phyloP scores from a whole-genome alignment of 2,888 invertebrate species.

The Sarcophaga rosellei region DNA sequence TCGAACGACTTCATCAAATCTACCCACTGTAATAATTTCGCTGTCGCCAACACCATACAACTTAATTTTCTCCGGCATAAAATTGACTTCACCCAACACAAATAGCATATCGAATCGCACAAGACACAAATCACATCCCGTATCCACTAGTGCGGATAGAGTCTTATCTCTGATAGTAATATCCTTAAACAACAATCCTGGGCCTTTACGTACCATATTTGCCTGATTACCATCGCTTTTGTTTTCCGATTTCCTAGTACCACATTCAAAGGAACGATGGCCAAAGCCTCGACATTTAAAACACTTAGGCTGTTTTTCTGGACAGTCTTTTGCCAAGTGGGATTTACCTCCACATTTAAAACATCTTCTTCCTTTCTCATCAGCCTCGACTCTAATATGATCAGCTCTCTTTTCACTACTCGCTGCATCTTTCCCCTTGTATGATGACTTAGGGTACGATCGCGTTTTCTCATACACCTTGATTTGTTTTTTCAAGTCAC shows the following conservation, averaged over 20 bases:
- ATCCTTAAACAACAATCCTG: constrained; percentile 23
- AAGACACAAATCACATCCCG: background rate
- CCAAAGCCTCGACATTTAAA: constrained; percentile 1
- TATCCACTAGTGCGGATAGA: constrained; percentile 7
- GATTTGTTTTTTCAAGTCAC: constrained; percentile 20
- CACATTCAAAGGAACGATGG: constrained; percentile 20
- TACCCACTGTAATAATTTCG: no score
- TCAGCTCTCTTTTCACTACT: background rate
- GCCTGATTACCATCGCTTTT: background rate
- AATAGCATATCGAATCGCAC: background rate
- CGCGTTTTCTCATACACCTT: constrained; percentile 29
- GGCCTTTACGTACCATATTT: constrained; percentile 7
- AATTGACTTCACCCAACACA: background rate
- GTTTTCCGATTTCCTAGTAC: background rate
- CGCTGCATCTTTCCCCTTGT: background rate
- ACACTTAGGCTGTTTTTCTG: no score
- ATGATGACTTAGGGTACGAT: background rate
- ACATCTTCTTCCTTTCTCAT: background rate
- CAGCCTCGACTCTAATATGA: background rate
- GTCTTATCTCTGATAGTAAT: background rate
- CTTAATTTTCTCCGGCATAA: background rate
- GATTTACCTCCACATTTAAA: background rate
- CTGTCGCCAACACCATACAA: background rate
- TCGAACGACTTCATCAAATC: no score
- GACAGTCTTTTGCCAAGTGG: no score